These are phyloP conservation scores for Rhinoptilus africanus DNA, from an alignment of 2,113 vertebrate genomes.

Conservation along the genomic window DNA sequence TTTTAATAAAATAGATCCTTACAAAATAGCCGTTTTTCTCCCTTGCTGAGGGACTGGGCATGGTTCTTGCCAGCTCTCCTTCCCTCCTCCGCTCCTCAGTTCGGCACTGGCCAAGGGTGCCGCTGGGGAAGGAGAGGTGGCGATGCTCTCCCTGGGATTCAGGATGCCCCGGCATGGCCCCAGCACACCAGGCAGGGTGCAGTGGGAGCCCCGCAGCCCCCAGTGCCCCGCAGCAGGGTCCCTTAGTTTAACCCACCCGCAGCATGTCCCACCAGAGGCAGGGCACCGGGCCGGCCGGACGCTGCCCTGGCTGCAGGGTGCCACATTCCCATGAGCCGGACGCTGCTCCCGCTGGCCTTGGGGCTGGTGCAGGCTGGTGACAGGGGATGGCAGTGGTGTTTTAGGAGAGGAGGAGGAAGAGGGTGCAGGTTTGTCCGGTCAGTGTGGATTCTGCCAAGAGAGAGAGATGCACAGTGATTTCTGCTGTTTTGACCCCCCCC, in stretches of 20 bases:
- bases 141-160: neutral
- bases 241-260: neutral
- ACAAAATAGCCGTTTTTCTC: neutral
- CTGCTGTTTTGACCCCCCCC: neutral
- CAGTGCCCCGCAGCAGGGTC: neutral
- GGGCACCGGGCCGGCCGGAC: neutral
- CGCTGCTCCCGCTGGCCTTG: neutral
- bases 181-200: neutral
- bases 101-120: neutral
- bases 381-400: fast-evolving
- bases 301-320: neutral
- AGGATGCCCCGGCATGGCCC: fast-evolving
- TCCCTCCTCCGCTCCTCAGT: neutral
- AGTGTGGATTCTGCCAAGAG: slow-evolving; percentile 4
- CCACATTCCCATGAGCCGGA: neutral
- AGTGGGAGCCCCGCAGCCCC: neutral
- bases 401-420: neutral
- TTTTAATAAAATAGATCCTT: slow-evolving; percentile 51
- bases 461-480: neutral
- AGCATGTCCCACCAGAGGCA: neutral
- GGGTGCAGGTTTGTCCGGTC: neutral
- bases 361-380: neutral
- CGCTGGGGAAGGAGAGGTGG: neutral
- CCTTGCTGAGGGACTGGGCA: neutral
- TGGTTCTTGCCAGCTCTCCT: neutral